Evolutionary conservation across 2,797 vertebrate genomes (phyloP).

Genomic region (Sardinella longiceps): DNA sequence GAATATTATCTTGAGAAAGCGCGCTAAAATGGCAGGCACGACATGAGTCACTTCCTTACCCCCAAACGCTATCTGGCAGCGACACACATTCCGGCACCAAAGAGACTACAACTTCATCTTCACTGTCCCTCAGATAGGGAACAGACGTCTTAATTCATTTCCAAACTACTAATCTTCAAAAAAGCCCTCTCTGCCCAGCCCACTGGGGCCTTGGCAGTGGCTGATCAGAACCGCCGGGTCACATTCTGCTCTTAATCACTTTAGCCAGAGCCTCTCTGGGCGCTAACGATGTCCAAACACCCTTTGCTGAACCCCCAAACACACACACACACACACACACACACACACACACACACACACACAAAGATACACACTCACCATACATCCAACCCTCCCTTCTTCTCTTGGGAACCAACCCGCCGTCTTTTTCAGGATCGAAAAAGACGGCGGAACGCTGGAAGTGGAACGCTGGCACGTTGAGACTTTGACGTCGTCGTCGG

Average conservation of each 20-base stretch:
- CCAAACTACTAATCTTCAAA: constrained; percentile 10
- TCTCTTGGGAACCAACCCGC: not conserved
- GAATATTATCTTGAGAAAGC: not conserved
- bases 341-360: not conserved
- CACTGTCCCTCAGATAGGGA: constrained; percentile 6
- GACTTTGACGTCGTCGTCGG: not conserved
- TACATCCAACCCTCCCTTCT: not conserved
- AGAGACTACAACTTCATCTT: constrained; percentile 6
- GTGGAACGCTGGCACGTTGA: constrained; percentile 4
- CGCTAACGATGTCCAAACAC: not conserved
- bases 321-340: not conserved
- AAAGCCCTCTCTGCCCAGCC: not conserved
- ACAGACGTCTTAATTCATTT: constrained; percentile 9
- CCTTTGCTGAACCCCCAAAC: not conserved
- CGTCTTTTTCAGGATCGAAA: not conserved
- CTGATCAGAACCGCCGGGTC: constrained; percentile 8
- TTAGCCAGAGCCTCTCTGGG: not conserved
- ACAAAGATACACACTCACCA: not conserved
- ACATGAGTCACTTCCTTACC: not conserved
- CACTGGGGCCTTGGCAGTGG: not conserved
- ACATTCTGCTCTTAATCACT: constrained; percentile 21
- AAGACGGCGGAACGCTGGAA: not conserved
- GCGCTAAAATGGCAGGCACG: not conserved
- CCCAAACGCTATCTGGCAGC: not conserved
- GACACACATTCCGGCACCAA: constrained; percentile 1